A percentile compares a stretch with the other conserved stretches of the same genome.
Conservation (phyloP, 2,113 vertebrate species). For the Bucco capensis region DNA sequence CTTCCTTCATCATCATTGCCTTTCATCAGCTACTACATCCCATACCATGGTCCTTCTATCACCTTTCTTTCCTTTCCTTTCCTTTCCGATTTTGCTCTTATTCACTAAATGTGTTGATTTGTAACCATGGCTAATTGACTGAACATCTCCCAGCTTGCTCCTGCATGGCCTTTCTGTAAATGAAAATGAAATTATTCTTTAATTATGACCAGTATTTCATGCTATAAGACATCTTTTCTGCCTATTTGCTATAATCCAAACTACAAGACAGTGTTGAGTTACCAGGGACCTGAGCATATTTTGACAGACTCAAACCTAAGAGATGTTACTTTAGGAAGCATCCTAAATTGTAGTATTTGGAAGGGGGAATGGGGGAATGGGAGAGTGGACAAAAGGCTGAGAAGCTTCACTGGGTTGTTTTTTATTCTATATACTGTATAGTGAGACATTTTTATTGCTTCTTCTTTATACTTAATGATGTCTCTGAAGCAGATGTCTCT, state of each 20-base stretch:
- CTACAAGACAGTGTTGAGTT: not conserved
- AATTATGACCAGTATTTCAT: not conserved
- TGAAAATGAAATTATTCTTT: constrained; percentile 15
- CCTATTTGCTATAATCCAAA: not conserved
- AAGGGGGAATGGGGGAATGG: not conserved
- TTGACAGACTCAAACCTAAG: not conserved
- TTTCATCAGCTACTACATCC: not conserved
- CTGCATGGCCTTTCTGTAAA: not conserved
- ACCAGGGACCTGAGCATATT: not conserved
- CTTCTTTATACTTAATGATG: not conserved
- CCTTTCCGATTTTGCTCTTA: not conserved
- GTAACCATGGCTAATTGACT: not conserved
- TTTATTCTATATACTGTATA: not conserved
- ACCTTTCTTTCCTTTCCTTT: not conserved
- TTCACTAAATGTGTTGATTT: not conserved
- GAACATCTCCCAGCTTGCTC: not conserved
- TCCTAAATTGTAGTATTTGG: not conserved
- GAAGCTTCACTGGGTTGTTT: not conserved
- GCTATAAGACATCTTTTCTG: not conserved
- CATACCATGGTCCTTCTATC: not conserved
- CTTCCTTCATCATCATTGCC: not conserved
- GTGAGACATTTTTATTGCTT: not conserved
- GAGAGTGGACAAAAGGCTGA: not conserved
- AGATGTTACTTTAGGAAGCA: not conserved
- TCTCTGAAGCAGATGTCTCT: not conserved